These are phyloP conservation scores for Keiferia lycopersicella DNA, from an alignment of 2,888 invertebrate genomes.

Conservation along the genomic window DNA sequence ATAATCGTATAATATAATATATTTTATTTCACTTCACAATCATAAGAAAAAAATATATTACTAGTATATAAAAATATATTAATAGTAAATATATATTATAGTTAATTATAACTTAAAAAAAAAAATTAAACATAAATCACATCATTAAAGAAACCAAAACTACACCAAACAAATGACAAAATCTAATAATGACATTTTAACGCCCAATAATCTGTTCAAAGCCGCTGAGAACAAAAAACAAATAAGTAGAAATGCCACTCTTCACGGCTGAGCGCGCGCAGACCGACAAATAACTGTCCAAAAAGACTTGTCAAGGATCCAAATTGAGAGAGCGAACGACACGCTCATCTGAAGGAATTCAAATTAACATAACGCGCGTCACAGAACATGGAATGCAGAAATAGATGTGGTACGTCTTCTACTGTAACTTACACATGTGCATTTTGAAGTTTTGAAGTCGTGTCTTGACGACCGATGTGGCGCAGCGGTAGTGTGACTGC, in stretches of 20 bases:
- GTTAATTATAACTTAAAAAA: too few relatives aligned
- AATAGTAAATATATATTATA: too few relatives aligned
- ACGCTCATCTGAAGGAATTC: conserved; percentile 37
- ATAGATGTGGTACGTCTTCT: not conserved
- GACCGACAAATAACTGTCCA: conserved; percentile 24
- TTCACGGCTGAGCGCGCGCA: conserved; percentile 28
- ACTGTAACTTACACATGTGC: too few relatives aligned
- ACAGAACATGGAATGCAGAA: conserved; percentile 23
- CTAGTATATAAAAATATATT: too few relatives aligned
- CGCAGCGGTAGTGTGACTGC: too few relatives aligned
- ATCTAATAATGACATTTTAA: conserved; percentile 11
- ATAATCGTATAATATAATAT: too few relatives aligned
- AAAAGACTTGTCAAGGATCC: conserved; percentile 15
- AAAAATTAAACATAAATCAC: too few relatives aligned
- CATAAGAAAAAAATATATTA: too few relatives aligned
- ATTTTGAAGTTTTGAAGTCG: too few relatives aligned
- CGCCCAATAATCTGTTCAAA: conserved; percentile 17
- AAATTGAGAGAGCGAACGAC: conserved; percentile 15
- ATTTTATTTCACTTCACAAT: too few relatives aligned
- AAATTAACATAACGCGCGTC: conserved; percentile 39
- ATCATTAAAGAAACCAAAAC: not conserved
- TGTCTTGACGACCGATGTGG: too few relatives aligned
- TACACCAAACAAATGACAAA: not conserved
- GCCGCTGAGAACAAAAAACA: conserved; percentile 9
- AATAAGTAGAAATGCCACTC: conserved; percentile 8